Percentiles rank a stretch among this genome's conserved stretches.
phyloP scores from a whole-genome alignment of 2,888 invertebrate species.

The Stenurella melanura region DNA sequence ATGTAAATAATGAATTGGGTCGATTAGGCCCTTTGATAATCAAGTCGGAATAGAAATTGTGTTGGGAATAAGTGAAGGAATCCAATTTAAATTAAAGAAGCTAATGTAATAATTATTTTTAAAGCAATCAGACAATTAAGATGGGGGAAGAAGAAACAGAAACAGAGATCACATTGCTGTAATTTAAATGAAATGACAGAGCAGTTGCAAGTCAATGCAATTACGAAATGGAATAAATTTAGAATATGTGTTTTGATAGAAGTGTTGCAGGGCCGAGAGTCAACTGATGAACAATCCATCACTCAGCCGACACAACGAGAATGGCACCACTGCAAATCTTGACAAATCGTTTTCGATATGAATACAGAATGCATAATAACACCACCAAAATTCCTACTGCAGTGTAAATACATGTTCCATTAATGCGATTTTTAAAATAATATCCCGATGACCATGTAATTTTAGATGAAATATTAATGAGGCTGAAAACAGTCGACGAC shows the following conservation, averaged over 20 bases:
- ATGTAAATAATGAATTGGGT: constrained; percentile 34
- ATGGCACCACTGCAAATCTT: constrained; percentile 71
- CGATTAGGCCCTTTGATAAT: constrained; percentile 41
- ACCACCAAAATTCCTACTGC: constrained; percentile 48
- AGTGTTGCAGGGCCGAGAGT: constrained; percentile 68
- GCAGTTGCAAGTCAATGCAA: constrained; percentile 65
- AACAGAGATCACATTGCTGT: constrained; percentile 53
- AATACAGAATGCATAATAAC: constrained; percentile 70
- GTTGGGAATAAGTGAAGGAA: constrained; percentile 50
- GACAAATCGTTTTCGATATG: constrained; percentile 73
- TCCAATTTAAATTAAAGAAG: constrained; percentile 58
- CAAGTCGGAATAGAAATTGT: constrained; percentile 54
- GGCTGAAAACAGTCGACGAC: constrained; percentile 50
- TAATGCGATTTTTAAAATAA: constrained; percentile 52
- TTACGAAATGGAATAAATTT: constrained; percentile 68
- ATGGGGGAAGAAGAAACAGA: constrained; percentile 48
- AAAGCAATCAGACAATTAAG: constrained; percentile 60
- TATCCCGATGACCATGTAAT: constrained; percentile 51
- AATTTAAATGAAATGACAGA: constrained; percentile 60
- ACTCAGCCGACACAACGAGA: constrained; percentile 66
- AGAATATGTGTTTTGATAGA: constrained; percentile 70
- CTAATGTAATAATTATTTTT: constrained; percentile 63
- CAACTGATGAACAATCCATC: constrained; percentile 70
- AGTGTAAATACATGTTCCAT: constrained; percentile 46
- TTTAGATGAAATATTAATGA: constrained; percentile 57